phyloP scores from a whole-genome alignment of 2,888 invertebrate genomes.

The Nephrotoma flavescens region DNA sequence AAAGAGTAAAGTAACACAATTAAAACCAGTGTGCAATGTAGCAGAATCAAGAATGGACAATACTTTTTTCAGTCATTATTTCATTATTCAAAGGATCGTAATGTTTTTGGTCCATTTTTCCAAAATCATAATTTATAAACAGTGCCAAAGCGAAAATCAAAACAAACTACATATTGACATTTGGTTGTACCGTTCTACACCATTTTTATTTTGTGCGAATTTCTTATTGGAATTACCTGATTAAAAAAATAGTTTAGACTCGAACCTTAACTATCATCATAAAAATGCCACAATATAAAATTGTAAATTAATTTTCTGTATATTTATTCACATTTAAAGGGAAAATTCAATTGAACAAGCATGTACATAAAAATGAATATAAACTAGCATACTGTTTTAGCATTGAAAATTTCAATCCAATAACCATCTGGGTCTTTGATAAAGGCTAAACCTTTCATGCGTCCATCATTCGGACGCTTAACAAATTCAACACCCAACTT shows the following conservation, averaged over 20 bases:
- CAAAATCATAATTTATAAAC: not conserved
- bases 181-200: not conserved
- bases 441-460: constrained; percentile 89
- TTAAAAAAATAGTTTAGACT: not conserved
- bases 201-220: not conserved
- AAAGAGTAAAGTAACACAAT: not conserved
- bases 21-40: too few species aligned
- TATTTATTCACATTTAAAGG: too few species aligned
- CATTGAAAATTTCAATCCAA: constrained; percentile 82
- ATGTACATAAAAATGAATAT: too few species aligned
- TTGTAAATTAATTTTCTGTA: not conserved
- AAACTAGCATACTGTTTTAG: constrained; percentile 14
- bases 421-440: constrained; percentile 94
- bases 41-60: not conserved
- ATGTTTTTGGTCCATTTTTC: not conserved
- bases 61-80: not conserved
- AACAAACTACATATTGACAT: not conserved
- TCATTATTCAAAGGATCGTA: not conserved
- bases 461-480: constrained; percentile 80
- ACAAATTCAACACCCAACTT: constrained; percentile 73
- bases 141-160: not conserved
- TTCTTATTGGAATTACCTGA: not conserved
- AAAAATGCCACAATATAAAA: not conserved
- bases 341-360: too few species aligned
- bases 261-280: not conserved